phyloP scores from a whole-genome alignment of 2,113 vertebrate species.

The Cavia aperea region DNA sequence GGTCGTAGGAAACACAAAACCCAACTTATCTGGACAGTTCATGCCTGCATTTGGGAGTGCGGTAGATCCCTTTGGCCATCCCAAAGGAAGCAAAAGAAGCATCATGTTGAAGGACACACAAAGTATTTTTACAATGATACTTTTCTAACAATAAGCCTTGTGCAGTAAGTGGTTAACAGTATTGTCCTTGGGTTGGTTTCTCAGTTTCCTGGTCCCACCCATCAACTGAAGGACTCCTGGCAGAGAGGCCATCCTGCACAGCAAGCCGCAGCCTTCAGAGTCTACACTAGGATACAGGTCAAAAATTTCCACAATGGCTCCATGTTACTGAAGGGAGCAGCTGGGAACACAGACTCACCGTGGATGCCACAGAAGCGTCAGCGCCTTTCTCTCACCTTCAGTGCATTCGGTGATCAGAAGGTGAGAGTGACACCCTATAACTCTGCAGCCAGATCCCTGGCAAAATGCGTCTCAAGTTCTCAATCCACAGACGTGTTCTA shows the following conservation, averaged over 20 bases:
- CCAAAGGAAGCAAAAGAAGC: background rate
- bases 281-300: background rate
- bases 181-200: background rate
- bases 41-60: constrained; percentile 3
- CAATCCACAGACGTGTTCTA: background rate
- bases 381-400: background rate
- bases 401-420: background rate
- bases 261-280: background rate
- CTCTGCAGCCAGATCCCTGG: background rate
- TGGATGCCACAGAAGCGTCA: background rate
- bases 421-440: background rate
- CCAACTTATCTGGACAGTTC: background rate
- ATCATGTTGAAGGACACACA: background rate
- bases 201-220: background rate
- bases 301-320: background rate
- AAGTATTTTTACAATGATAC: background rate
- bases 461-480: background rate
- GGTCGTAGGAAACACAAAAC: constrained; percentile 40
- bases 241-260: background rate
- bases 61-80: background rate
- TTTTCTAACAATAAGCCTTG: background rate
- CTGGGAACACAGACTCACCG: background rate
- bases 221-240: background rate
- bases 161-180: background rate
- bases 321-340: background rate